Conservation (phyloP, 2,888 invertebrate genomes). For the Andrena bucephala region DNA sequence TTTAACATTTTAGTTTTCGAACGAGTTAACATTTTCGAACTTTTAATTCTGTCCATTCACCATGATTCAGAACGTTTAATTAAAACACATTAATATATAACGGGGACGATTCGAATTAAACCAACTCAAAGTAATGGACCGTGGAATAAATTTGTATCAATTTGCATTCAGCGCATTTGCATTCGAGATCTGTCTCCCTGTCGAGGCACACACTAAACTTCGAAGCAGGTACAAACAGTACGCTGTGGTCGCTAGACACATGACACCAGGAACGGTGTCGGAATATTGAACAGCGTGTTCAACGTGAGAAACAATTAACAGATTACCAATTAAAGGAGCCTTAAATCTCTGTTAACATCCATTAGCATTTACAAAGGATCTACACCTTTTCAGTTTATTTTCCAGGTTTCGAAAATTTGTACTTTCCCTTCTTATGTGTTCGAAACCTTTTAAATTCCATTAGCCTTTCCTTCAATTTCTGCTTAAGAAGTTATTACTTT, state of each 20-base stretch:
- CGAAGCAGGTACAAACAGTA: conserved; percentile 19
- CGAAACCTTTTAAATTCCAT: too few relatives aligned
- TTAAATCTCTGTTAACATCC: background rate
- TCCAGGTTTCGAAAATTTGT: too few relatives aligned
- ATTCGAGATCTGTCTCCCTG: background rate
- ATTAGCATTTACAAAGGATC: background rate
- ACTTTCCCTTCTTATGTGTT: too few relatives aligned
- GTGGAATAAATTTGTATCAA: conserved; percentile 1
- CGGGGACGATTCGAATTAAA: background rate
- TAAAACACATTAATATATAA: background rate
- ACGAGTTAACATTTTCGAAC: background rate
- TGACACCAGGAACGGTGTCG: conserved; percentile 5
- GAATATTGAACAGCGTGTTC: background rate
- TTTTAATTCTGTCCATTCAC: background rate
- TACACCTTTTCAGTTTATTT: too few relatives aligned
- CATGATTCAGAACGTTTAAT: too few relatives aligned
- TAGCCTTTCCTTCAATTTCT: too few relatives aligned
- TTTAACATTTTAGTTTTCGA: background rate
- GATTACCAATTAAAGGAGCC: background rate
- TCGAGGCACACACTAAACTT: background rate
- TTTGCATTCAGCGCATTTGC: background rate
- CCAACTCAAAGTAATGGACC: background rate
- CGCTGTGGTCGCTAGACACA: background rate
- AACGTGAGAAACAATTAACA: conserved; percentile 16
- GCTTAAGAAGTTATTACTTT: too few relatives aligned